Percentiles rank a stretch among this genome's conserved stretches.
Evolutionary conservation across 2,888 invertebrate genomes (phyloP).

Genomic region (Patella depressa): DNA sequence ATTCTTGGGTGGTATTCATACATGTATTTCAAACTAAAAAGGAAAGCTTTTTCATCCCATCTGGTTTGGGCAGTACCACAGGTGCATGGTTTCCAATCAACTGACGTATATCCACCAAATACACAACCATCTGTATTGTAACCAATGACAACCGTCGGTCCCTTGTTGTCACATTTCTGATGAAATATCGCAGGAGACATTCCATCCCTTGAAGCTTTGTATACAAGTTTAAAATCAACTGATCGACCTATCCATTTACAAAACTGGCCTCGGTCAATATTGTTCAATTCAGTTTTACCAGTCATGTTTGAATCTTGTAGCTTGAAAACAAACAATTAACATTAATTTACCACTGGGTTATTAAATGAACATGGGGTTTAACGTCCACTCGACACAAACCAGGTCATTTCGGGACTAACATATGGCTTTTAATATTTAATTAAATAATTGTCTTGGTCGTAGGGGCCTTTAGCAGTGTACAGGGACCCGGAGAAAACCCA

Average conservation of each 20-base stretch:
- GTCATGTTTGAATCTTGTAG: no score
- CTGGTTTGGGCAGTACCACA: constrained; percentile 22
- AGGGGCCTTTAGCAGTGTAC: no score
- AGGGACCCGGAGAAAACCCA: no score
- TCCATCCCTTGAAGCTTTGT: constrained; percentile 39
- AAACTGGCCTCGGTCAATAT: constrained; percentile 16
- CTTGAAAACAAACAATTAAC: no score
- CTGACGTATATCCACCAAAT: constrained; percentile 40
- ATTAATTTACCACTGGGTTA: no score
- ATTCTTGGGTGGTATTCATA: constrained; percentile 25
- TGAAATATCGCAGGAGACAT: constrained; percentile 40
- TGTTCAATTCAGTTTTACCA: no score
- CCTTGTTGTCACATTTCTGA: constrained; percentile 41
- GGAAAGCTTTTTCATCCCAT: constrained; percentile 37
- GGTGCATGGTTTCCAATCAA: constrained; percentile 31
- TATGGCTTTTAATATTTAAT: no score
- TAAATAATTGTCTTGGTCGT: no score
- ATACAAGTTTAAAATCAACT: constrained; percentile 38
- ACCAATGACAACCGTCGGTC: constrained; percentile 43
- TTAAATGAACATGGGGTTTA: no score
- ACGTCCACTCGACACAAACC: no score
- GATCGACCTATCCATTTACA: constrained; percentile 37
- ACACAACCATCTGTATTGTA: constrained; percentile 40
- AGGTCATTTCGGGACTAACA: no score
- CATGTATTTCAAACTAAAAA: constrained; percentile 35